Percentiles rank a stretch among this genome's conserved stretches.
These are phyloP conservation scores for Cryptocephalus moraei DNA, from an alignment of 2,888 invertebrate genomes.

Conservation along the genomic window DNA sequence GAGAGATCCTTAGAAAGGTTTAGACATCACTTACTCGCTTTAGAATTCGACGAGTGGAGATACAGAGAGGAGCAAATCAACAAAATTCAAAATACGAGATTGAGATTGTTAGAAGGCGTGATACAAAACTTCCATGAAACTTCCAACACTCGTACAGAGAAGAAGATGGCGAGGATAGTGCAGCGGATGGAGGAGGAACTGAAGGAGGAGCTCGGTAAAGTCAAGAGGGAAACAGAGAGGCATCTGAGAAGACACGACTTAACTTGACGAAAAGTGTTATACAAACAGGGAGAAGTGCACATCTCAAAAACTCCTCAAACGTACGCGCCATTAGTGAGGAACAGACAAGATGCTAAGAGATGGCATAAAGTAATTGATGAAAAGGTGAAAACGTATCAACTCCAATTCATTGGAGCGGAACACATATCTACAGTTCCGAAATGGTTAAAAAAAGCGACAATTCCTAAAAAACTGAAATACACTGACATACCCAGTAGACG, in stretches of 20 bases:
- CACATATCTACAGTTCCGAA: conserved; percentile 40
- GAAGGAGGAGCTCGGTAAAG: conserved; percentile 45
- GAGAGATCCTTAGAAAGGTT: conserved; percentile 49
- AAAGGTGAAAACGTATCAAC: conserved; percentile 28
- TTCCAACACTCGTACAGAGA: conserved; percentile 36
- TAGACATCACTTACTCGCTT: conserved; percentile 59
- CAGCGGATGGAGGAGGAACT: conserved; percentile 45
- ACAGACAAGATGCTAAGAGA: conserved; percentile 55
- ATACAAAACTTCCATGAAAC: conserved; percentile 45
- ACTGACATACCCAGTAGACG: too few species aligned
- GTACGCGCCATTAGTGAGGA: conserved; percentile 52
- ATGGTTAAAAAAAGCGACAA: conserved; percentile 38
- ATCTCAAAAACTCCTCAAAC: conserved; percentile 50
- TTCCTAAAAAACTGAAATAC: too few species aligned
- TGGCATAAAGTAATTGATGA: conserved; percentile 44
- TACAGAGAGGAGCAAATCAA: conserved; percentile 70
- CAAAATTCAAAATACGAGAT: conserved; percentile 55
- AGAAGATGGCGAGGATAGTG: conserved; percentile 44
- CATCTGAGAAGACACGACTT: conserved; percentile 19
- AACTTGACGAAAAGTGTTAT: conserved; percentile 22
- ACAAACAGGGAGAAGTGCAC: conserved; percentile 41
- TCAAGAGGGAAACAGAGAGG: conserved; percentile 44
- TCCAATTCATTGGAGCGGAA: conserved; percentile 37
- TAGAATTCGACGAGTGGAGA: conserved; percentile 76
- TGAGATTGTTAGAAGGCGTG: conserved; percentile 56